Percentiles rank a stretch among this genome's conserved stretches.
phyloP scores from a whole-genome alignment of 1,140 invertebrate genomes.

The Drosophila orosa region DNA sequence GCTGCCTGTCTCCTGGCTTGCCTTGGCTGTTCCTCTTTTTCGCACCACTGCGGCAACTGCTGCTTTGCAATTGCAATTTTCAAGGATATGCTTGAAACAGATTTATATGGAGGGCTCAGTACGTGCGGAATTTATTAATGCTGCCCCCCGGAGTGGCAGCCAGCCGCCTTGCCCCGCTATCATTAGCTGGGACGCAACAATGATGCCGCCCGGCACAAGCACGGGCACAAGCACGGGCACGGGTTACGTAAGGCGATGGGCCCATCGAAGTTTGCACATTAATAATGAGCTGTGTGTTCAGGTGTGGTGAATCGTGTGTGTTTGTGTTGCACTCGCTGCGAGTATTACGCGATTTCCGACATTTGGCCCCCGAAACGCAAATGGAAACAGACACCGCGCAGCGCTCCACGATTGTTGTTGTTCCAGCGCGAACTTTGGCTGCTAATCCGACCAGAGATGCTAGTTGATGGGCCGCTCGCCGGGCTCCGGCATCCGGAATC shows the following conservation, averaged over 20 bases:
- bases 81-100: constrained; percentile 83
- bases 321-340: constrained; percentile 46
- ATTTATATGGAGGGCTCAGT: constrained; percentile 80
- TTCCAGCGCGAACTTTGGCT: constrained; percentile 30
- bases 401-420: constrained; percentile 5
- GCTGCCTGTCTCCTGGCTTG: constrained; percentile 35
- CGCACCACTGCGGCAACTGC: constrained; percentile 43
- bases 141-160: constrained; percentile 32
- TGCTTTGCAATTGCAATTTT: constrained; percentile 82
- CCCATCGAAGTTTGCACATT: constrained; percentile 72
- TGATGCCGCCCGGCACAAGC: constrained; percentile 29
- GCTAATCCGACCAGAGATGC: constrained; percentile 12
- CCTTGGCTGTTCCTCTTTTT: constrained; percentile 46
- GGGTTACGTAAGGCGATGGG: constrained; percentile 58
- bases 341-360: constrained; percentile 49
- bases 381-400: constrained; percentile 50
- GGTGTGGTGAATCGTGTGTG: constrained; percentile 33
- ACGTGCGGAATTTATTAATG: constrained; percentile 81
- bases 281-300: constrained; percentile 53
- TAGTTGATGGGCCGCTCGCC: constrained; percentile 38
- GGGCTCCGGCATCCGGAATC: constrained; percentile 2
- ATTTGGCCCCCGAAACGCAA: constrained; percentile 33
- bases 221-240: neutral
- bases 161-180: constrained; percentile 16
- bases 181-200: constrained; percentile 52